Conservation (phyloP, 2,797 vertebrate species). For the Cynodonichthys magdalenae region DNA sequence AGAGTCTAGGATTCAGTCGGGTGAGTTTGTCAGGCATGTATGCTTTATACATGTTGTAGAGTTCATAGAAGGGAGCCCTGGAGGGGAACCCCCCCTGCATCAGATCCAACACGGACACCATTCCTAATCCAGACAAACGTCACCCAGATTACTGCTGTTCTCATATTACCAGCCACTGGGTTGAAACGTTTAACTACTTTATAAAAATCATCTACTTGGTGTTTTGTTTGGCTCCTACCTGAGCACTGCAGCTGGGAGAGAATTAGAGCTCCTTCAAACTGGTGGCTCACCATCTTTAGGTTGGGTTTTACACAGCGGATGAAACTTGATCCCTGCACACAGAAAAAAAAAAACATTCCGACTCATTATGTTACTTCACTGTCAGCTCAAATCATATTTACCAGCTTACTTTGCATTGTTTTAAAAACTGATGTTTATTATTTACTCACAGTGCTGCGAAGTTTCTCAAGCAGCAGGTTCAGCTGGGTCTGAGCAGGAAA, state of each 20-base stretch:
- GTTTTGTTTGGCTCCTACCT: slow-evolving; percentile 76
- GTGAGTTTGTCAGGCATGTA: slow-evolving; percentile 94
- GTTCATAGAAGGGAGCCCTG: slow-evolving; percentile 95
- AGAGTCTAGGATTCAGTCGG: slow-evolving; percentile 93
- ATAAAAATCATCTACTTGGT: neutral
- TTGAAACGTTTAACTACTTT: too few species aligned
- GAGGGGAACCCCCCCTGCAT: slow-evolving; percentile 99
- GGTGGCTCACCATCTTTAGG: slow-evolving; percentile 97
- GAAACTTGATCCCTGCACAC: slow-evolving; percentile 93
- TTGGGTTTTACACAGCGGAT: slow-evolving; percentile 99
- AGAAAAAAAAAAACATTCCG: slow-evolving; percentile 1
- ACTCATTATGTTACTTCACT: too few species aligned
- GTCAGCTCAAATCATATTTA: neutral
- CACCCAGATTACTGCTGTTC: neutral
- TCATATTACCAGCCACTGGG: neutral
- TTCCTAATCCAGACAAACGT: slow-evolving; percentile 78
- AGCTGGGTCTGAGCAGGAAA: slow-evolving; percentile 89
- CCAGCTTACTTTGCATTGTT: neutral
- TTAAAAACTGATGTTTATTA: slow-evolving; percentile 1
- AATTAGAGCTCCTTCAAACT: slow-evolving; percentile 97
- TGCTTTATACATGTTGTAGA: slow-evolving; percentile 98
- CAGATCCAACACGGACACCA: slow-evolving; percentile 98
- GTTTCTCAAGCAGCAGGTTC: slow-evolving; percentile 96
- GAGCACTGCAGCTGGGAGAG: slow-evolving; percentile 98
- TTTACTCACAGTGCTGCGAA: slow-evolving; percentile 94